phyloP scores from a whole-genome alignment of 2,888 invertebrate species.

The Drosophila mimetica region DNA sequence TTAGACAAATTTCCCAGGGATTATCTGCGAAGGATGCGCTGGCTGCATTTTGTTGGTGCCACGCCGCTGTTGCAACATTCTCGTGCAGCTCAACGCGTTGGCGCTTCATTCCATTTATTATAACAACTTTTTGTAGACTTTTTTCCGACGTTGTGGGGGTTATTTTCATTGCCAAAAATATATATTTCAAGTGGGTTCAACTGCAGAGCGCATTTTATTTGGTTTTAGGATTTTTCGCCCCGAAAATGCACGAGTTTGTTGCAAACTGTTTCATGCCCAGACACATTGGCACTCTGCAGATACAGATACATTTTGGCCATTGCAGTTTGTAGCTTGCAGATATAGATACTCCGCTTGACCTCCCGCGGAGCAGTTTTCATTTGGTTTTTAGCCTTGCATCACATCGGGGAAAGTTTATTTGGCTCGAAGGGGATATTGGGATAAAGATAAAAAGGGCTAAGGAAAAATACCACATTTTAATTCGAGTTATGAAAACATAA shows the following conservation, averaged over 20 bases:
- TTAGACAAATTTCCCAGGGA: conserved; percentile 71
- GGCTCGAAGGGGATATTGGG: conserved; percentile 2
- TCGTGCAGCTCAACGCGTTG: conserved; percentile 60
- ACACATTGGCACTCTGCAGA: conserved; percentile 42
- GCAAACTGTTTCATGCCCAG: conserved; percentile 55
- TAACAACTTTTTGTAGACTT: conserved; percentile 45
- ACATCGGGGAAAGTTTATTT: conserved; percentile 7
- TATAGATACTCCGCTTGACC: conserved; percentile 30
- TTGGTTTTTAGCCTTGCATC: conserved; percentile 25
- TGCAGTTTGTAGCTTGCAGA: conserved; percentile 31
- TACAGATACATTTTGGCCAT: conserved; percentile 43
- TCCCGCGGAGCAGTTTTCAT: conserved; percentile 35
- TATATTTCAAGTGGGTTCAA: conserved; percentile 76
- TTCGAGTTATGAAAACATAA: too few species aligned
- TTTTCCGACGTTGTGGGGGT: conserved; percentile 28
- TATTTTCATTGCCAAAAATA: conserved; percentile 75
- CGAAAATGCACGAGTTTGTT: conserved; percentile 53
- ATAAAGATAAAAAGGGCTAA: background rate
- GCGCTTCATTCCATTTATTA: conserved; percentile 76
- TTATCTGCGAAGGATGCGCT: conserved; percentile 50
- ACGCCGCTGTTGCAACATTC: conserved; percentile 62
- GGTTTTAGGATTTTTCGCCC: conserved; percentile 61
- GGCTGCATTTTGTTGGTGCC: conserved; percentile 39
- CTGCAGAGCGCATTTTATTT: conserved; percentile 59
- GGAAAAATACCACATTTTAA: background rate